Percentiles rank a stretch among this genome's conserved stretches.
These are phyloP conservation scores for Tenthredo distinguenda DNA, from an alignment of 2,888 invertebrate genomes.

Conservation along the genomic window DNA sequence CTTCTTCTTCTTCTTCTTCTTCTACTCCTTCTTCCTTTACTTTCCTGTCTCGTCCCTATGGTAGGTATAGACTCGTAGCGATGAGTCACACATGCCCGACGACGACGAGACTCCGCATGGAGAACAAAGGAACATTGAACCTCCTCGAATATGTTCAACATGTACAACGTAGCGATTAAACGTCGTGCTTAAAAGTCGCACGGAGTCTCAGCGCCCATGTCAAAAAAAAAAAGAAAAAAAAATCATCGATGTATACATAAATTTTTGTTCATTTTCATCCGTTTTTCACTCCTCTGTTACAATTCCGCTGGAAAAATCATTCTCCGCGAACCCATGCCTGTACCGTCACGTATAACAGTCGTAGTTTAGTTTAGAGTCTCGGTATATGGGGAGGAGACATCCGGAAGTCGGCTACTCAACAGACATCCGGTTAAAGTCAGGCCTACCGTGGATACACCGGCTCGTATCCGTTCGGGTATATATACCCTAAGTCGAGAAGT, in stretches of 20 bases:
- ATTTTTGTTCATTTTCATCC: too few relatives aligned
- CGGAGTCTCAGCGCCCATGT: background rate
- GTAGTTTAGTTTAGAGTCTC: background rate
- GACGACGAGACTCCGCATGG: constrained; percentile 5
- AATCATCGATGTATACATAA: too few relatives aligned
- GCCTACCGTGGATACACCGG: background rate
- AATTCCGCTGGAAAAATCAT: too few relatives aligned
- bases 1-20: constrained; percentile 2
- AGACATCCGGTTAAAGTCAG: constrained; percentile 33
- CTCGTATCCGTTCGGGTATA: constrained; percentile 6
- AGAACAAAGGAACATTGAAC: constrained; percentile 41
- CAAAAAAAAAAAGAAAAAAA: background rate
- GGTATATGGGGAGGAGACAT: background rate
- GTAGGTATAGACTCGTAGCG: background rate
- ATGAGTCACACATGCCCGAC: constrained; percentile 19
- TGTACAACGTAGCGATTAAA: background rate
- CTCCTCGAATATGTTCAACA: background rate
- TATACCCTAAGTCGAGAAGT: background rate
- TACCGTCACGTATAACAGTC: too few relatives aligned
- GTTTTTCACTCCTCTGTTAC: too few relatives aligned
- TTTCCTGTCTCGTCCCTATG: background rate
- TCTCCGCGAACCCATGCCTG: too few relatives aligned
- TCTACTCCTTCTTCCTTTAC: background rate
- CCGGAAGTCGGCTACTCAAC: constrained; percentile 46
- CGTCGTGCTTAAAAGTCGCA: background rate